Percentiles rank a stretch among this genome's conserved stretches.
Conservation (phyloP, 2,888 invertebrate species). For the Acleris emargana region DNA sequence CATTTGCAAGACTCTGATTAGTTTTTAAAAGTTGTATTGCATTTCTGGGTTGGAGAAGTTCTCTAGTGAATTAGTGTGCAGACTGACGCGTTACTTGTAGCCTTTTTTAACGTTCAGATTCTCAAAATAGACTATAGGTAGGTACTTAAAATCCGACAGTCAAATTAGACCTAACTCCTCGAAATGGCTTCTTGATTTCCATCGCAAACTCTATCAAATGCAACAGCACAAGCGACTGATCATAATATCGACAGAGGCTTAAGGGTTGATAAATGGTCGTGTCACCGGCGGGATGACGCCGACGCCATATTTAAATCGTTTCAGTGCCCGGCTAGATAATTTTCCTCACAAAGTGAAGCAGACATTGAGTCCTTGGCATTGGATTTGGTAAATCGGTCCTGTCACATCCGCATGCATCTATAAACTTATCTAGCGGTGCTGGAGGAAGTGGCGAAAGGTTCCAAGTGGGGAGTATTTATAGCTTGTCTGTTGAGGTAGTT, state of each 20-base stretch:
- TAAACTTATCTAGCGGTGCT: conserved; percentile 26
- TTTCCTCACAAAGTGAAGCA: no score
- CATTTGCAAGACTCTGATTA: no score
- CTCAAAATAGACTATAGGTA: no score
- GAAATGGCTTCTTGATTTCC: neutral
- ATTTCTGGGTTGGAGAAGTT: no score
- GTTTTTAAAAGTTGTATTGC: no score
- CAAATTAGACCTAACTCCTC: no score
- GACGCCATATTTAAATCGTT: conserved; percentile 78
- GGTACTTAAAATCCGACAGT: no score
- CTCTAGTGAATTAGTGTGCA: no score
- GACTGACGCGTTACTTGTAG: no score
- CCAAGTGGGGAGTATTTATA: neutral
- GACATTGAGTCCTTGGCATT: no score
- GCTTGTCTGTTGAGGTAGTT: neutral
- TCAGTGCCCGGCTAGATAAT: no score
- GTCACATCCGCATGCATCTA: conserved; percentile 68
- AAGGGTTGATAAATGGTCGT: conserved; percentile 80
- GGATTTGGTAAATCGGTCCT: conserved; percentile 63
- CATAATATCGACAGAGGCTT: conserved; percentile 83
- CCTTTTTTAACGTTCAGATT: no score
- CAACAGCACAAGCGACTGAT: conserved; percentile 73
- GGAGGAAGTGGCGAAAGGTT: conserved; percentile 14
- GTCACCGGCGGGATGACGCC: conserved; percentile 74
- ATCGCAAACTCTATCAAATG: conserved; percentile 41